Conservation (phyloP, 2,113 vertebrate genomes). For the Astur gentilis region DNA sequence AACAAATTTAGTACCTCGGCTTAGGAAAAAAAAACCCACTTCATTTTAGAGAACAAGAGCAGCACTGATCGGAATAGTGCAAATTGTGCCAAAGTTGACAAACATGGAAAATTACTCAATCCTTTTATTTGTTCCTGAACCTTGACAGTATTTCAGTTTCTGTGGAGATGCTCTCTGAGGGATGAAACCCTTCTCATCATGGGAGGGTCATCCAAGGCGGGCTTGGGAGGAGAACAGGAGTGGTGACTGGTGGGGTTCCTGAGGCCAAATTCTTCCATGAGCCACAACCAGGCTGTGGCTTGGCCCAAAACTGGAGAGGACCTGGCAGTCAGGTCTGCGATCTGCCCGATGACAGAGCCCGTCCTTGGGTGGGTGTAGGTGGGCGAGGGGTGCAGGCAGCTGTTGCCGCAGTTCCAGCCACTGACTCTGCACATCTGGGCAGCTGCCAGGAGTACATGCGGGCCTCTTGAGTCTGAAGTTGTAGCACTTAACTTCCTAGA, state of each 20-base stretch:
- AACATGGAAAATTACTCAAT: slow-evolving; percentile 20
- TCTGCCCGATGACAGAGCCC: neutral
- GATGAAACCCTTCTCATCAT: neutral
- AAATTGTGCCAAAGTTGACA: slow-evolving; percentile 34
- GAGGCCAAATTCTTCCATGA: neutral
- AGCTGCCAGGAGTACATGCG: neutral
- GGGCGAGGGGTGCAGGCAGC: neutral
- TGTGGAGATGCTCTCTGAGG: neutral
- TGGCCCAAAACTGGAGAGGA: neutral
- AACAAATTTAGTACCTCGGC: neutral
- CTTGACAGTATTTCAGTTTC: slow-evolving; percentile 1
- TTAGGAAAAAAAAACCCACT: neutral
- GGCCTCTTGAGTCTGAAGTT: slow-evolving; percentile 1
- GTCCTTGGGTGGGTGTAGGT: neutral
- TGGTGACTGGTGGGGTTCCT: neutral
- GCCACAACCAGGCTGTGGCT: neutral
- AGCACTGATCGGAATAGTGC: neutral
- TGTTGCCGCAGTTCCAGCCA: neutral
- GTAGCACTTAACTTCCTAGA: slow-evolving; percentile 22
- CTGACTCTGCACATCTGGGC: neutral
- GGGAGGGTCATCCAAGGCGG: neutral
- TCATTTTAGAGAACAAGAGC: neutral
- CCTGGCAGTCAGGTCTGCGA: neutral
- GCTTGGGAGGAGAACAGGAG: neutral
- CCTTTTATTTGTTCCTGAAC: slow-evolving; percentile 4